These are phyloP conservation scores for Galaxea fascicularis DNA, from an alignment of 92 coral and sea anemone genomes.

Conservation along the genomic window DNA sequence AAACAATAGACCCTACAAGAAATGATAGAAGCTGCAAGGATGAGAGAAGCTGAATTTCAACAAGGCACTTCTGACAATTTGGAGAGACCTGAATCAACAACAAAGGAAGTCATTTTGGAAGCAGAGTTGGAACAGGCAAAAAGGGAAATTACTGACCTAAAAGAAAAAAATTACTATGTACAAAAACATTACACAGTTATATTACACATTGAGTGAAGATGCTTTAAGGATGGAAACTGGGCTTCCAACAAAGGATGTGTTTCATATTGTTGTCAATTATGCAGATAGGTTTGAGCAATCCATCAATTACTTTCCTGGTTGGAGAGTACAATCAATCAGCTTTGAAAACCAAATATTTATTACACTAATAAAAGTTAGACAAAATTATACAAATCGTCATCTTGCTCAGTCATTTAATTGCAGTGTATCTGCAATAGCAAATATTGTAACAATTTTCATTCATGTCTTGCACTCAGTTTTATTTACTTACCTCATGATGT, in stretches of 20 bases:
- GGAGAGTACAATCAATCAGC: slow-evolving; percentile 56
- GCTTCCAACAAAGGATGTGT: slow-evolving; percentile 54
- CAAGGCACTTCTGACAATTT: neutral
- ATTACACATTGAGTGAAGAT: slow-evolving; percentile 3
- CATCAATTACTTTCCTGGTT: slow-evolving; percentile 61
- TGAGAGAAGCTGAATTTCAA: neutral
- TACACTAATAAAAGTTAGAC: slow-evolving; percentile 63
- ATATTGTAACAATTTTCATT: slow-evolving; percentile 34
- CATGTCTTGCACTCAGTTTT: slow-evolving; percentile 42
- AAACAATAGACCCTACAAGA: neutral
- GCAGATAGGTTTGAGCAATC: slow-evolving; percentile 30
- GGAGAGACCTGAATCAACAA: slow-evolving; percentile 1
- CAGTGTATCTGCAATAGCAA: slow-evolving; percentile 48
- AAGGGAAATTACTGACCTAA: slow-evolving; percentile 10
- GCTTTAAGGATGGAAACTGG: slow-evolving; percentile 67
- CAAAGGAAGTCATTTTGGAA: slow-evolving; percentile 24
- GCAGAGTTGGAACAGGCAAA: slow-evolving; percentile 32
- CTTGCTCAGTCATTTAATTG: slow-evolving; percentile 53
- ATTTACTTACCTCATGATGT: slow-evolving; percentile 33
- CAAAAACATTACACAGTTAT: slow-evolving; percentile 34
- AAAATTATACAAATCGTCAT: slow-evolving; percentile 64
- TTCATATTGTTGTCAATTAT: slow-evolving; percentile 45
- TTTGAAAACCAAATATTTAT: slow-evolving; percentile 68
- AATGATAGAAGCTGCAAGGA: neutral
- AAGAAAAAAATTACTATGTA: slow-evolving; percentile 2